Evolutionary conservation across 2,113 vertebrate genomes (phyloP).

Genomic region (Riparia riparia): DNA sequence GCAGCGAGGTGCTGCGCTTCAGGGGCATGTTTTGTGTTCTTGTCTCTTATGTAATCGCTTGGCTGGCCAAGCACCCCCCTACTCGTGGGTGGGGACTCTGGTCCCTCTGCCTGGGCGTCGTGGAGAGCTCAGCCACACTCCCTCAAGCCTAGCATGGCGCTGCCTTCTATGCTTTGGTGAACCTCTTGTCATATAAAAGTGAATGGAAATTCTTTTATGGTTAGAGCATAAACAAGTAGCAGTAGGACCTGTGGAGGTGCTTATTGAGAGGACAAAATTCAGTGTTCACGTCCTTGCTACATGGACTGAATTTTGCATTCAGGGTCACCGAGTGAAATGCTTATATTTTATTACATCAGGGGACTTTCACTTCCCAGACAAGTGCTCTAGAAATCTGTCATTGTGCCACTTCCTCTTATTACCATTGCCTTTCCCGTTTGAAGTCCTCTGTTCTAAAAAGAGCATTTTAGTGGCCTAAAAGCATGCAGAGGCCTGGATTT

Average conservation of each 20-base stretch:
- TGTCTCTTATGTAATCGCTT: background rate
- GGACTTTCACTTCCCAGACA: background rate
- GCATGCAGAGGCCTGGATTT: background rate
- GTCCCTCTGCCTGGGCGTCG: background rate
- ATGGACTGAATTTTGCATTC: background rate
- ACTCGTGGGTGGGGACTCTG: background rate
- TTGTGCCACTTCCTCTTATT: background rate
- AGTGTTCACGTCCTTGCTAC: background rate
- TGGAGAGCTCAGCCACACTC: accelerated
- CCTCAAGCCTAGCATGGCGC: background rate
- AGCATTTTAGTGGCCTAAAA: background rate
- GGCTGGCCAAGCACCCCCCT: background rate
- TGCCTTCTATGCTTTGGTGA: background rate
- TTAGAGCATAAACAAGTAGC: background rate
- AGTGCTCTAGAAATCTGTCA: background rate
- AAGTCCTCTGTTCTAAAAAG: background rate
- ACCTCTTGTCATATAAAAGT: background rate
- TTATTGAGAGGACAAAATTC: background rate
- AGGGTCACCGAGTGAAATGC: background rate
- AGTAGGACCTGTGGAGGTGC: background rate
- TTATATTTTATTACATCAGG: background rate
- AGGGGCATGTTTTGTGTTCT: background rate
- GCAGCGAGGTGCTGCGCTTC: background rate
- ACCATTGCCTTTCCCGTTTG: background rate
- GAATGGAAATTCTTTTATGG: background rate